Base-by-base conservation (phyloP, 2,888 invertebrate genomes). In the Itoplectis maculator region DNA sequence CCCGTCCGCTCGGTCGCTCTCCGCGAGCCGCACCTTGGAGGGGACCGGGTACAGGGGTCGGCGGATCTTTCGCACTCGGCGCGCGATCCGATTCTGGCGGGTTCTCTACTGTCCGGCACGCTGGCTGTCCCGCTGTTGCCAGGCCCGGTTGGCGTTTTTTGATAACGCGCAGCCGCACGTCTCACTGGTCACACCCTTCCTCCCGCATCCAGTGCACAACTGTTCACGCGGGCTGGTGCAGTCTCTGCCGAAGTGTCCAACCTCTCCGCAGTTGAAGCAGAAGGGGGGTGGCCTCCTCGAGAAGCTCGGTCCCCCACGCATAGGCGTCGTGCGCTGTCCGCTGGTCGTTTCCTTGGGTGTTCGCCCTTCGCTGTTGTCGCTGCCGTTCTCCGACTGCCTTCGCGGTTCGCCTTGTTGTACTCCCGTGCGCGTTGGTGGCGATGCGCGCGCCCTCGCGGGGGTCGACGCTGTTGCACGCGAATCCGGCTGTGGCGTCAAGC, bases 51-150 rank as follows among this genome's bases (percentile, higher is more conserved):
- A 2, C n/a, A 15, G 47, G n/a, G 47, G n/a, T 13, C 15, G 13
- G 47, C 6, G 3, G n/a, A n/a, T 13, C n/a, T 6, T 5, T 2
- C n/a, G n/a, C n/a, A 6, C n/a, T 47, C n/a, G 13, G 3, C 15
- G 13, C 47, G 3, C 18, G 6, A 8, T 18, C 2, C 9, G 8
- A 7, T 4, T 15, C 51, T n/a, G 0, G 68, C 49, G 51, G 68
- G 35, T 4, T 1, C 0, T 37, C 7, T 0, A 13, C 20, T 68
- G 51, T 0, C 4, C 51, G 68, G 66, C 13, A 51, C 51, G 11
- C 68, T 69, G 37, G 68, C 66, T 20, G 23, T 29, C 65, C 66
- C 66, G 66, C 66, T 13, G 68, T n/a, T 4, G 68, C 68, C 68
- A 51, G 68, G n/a, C 13, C 37, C 68, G 37, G 7, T 68, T 49